Percentiles rank a stretch among this genome's conserved stretches.
phyloP scores from a whole-genome alignment of 1,140 invertebrate genomes.

The Anadara kagoshimensis region DNA sequence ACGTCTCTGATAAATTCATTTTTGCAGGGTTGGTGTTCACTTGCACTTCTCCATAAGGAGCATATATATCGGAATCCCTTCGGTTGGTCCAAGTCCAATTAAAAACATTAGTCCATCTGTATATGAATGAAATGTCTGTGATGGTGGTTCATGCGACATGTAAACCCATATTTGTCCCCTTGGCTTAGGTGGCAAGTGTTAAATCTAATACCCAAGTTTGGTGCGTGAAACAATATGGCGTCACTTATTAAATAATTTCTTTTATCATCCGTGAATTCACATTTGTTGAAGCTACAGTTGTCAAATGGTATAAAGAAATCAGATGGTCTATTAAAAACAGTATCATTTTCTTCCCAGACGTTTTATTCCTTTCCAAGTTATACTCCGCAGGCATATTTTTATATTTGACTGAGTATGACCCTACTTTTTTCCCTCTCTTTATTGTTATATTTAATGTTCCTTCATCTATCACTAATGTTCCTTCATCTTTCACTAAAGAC shows the following conservation, averaged over 20 bases:
- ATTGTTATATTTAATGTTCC: too few species aligned
- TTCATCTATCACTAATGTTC: too few species aligned
- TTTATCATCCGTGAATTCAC: too few species aligned
- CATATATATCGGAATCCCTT: slow-evolving; percentile 13
- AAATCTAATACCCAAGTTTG: neutral
- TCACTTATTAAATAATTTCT: neutral
- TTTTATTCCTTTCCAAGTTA: too few species aligned
- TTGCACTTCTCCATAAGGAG: neutral
- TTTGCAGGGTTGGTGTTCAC: neutral
- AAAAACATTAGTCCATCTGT: slow-evolving; percentile 1
- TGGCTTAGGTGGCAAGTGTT: neutral
- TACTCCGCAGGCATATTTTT: too few species aligned
- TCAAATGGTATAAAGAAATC: too few species aligned
- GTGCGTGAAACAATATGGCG: slow-evolving; percentile 4
- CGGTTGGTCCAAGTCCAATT: slow-evolving; percentile 29
- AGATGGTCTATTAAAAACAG: too few species aligned
- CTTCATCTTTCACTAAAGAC: too few species aligned
- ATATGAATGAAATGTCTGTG: neutral
- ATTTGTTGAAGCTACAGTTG: too few species aligned
- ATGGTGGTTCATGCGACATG: neutral
- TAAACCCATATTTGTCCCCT: slow-evolving; percentile 2
- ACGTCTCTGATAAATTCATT: slow-evolving; percentile 3
- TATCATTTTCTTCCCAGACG: too few species aligned
- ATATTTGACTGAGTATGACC: too few species aligned
- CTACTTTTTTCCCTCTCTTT: too few species aligned